Conservation (phyloP, 1,140 invertebrate species). For the Ruditapes philippinarum region DNA sequence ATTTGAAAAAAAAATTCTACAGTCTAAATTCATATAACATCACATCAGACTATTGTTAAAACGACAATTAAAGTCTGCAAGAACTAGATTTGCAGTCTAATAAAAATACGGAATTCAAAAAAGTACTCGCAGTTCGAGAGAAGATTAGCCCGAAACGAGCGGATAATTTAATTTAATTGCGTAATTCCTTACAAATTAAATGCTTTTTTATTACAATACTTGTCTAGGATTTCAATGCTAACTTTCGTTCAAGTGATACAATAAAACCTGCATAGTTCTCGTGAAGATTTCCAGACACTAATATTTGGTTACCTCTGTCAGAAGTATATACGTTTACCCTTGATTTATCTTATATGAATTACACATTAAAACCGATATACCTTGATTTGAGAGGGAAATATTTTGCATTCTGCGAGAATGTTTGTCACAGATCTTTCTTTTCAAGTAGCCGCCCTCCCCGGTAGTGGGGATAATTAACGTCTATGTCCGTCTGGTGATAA, state of each 20-base stretch:
- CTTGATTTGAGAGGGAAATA: constrained; percentile 21
- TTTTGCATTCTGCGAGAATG: not conserved
- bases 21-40: no score
- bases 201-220: constrained; percentile 3
- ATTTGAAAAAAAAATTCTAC: no score
- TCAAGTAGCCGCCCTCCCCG: not conserved
- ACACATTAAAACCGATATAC: constrained; percentile 4
- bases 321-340: not conserved
- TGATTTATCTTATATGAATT: constrained; percentile 41
- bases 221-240: constrained; percentile 5
- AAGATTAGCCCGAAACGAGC: not conserved
- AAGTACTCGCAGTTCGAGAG: not conserved
- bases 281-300: constrained; percentile 24
- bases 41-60: no score
- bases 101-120: not conserved
- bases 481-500: not conserved
- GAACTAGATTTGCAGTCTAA: not conserved
- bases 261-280: not conserved
- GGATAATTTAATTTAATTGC: not conserved
- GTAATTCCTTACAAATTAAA: constrained; percentile 13
- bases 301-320: constrained; percentile 42
- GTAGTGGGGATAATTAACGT: not conserved
- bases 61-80: no score
- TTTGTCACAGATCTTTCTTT: constrained; percentile 22
- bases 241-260: constrained; percentile 9